Percentiles rank a stretch among this genome's conserved stretches.
Conservation (phyloP, 1,140 invertebrate genomes). For the Lepidurus packardi region DNA sequence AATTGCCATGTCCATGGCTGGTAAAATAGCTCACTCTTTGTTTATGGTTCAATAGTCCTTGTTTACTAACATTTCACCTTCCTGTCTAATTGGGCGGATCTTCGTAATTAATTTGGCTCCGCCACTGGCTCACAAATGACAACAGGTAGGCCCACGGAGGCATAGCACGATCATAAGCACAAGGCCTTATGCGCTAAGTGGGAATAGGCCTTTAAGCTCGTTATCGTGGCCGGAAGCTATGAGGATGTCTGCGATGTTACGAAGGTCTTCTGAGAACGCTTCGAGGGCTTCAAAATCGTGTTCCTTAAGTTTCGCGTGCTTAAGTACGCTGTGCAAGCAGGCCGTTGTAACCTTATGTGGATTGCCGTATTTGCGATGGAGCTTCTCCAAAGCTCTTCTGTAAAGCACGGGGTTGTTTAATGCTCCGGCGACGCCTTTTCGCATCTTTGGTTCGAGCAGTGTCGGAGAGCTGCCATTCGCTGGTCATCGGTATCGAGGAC, state of each 20-base stretch:
- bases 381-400: background rate
- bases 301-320: background rate
- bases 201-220: no score
- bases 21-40: no score
- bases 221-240: background rate
- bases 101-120: no score
- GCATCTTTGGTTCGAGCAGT: background rate
- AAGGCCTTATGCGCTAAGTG: no score
- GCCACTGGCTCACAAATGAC: no score
- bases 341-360: background rate
- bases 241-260: background rate
- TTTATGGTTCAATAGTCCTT: no score
- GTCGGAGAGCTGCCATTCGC: background rate
- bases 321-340: background rate
- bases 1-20: no score
- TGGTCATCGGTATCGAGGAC: conserved; percentile 3
- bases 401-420: background rate
- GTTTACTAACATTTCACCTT: no score
- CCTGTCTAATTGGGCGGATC: no score
- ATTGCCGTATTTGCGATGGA: background rate
- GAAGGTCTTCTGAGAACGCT: background rate
- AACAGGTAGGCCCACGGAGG: no score
- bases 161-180: no score
- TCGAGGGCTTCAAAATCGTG: background rate
- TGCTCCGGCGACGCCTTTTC: background rate